Conservation (phyloP, 1,140 invertebrate genomes). For the Pararge aegeria region DNA sequence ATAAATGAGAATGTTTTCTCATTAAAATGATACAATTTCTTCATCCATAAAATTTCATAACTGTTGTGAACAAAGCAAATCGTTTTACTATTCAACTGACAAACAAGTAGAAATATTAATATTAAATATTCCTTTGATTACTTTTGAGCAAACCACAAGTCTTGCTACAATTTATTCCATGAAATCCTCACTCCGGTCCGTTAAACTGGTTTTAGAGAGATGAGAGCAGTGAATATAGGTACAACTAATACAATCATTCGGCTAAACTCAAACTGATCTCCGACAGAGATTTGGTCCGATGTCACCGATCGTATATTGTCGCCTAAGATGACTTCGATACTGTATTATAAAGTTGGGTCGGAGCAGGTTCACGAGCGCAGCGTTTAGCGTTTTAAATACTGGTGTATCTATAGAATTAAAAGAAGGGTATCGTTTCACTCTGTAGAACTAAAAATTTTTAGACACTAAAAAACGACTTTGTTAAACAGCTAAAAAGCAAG, state of each 20-base stretch:
- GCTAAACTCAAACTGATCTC: conserved; percentile 58
- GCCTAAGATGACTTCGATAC: conserved; percentile 66
- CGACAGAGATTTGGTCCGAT: conserved; percentile 54
- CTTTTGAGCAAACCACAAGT: not conserved
- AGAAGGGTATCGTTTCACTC: too few relatives aligned
- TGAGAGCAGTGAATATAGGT: conserved; percentile 40
- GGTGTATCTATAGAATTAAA: too few relatives aligned
- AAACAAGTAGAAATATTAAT: too few relatives aligned
- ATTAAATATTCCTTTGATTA: too few relatives aligned
- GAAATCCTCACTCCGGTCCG: not conserved
- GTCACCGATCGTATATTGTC: conserved; percentile 76
- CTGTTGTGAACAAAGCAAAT: too few relatives aligned
- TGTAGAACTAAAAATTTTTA: too few relatives aligned
- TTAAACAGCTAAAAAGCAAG: too few relatives aligned
- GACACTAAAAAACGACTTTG: too few relatives aligned
- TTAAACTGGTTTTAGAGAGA: conserved; percentile 17
- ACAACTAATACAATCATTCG: conserved; percentile 59
- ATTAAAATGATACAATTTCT: too few relatives aligned
- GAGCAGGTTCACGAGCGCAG: conserved; percentile 32
- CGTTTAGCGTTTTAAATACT: conserved; percentile 15
- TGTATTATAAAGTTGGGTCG: conserved; percentile 44
- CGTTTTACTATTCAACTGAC: too few relatives aligned
- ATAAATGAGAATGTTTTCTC: too few relatives aligned
- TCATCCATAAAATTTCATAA: too few relatives aligned
- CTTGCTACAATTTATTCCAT: not conserved